Conservation (phyloP, 2,113 vertebrate species). For the Corydoras sp. region DNA sequence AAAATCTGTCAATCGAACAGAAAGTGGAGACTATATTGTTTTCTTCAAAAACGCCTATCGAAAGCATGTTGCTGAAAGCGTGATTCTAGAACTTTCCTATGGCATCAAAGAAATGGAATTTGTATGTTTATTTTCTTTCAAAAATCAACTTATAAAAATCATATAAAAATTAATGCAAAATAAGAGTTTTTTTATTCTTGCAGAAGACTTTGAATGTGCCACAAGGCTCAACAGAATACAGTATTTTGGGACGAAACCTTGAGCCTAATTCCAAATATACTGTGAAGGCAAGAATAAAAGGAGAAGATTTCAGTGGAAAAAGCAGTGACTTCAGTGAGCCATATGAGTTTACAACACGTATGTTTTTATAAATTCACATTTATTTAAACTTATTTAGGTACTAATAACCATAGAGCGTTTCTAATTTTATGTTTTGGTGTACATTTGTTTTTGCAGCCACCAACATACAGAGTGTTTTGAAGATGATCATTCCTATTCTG, state of each 20-base stretch:
- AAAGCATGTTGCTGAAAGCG: rapidly evolving
- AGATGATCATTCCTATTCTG: slow-evolving; percentile 32
- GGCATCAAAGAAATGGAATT: slow-evolving; percentile 50
- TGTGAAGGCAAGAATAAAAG: slow-evolving; percentile 43
- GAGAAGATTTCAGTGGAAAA: rapidly evolving
- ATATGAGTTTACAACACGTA: slow-evolving; percentile 50
- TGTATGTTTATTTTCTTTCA: not conserved
- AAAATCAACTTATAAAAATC: not conserved
- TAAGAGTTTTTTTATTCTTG: not conserved
- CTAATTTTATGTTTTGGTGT: not conserved
- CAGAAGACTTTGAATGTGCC: slow-evolving; percentile 19
- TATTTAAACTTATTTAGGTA: not conserved
- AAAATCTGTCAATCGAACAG: slow-evolving; percentile 10
- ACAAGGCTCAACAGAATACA: not conserved
- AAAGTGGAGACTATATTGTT: slow-evolving; percentile 42
- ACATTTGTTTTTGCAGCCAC: slow-evolving; percentile 43
- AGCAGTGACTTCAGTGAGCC: slow-evolving; percentile 56
- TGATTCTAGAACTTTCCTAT: slow-evolving; percentile 41
- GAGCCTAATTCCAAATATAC: slow-evolving; percentile 43
- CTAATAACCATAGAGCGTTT: not conserved
- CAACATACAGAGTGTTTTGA: rapidly evolving
- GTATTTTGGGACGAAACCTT: slow-evolving; percentile 42
- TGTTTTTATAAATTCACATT: slow-evolving; percentile 32
- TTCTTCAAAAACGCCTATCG: slow-evolving; percentile 41
- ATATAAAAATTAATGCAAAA: not conserved